These are phyloP conservation scores for Anarsia innoxiella DNA, from an alignment of 2,888 invertebrate species.

Conservation along the genomic window DNA sequence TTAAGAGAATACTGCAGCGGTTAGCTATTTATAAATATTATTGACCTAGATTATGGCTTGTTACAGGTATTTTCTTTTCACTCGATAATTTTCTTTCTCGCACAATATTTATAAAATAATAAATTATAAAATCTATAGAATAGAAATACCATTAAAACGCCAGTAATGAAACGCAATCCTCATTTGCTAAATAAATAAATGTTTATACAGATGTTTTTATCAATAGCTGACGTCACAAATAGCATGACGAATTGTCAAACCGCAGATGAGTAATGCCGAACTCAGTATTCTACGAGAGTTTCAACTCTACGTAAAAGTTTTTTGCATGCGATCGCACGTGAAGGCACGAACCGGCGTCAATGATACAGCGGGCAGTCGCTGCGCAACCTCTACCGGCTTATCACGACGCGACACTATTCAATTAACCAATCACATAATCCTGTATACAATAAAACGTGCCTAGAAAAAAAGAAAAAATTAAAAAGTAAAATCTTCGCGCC, in stretches of 20 bases:
- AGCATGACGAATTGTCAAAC: slow-evolving; percentile 16
- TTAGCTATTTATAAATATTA: too few species aligned
- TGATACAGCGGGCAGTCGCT: slow-evolving; percentile 60
- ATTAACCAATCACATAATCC: slow-evolving; percentile 49
- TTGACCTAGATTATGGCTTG: too few species aligned
- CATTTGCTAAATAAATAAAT: too few species aligned
- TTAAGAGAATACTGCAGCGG: too few species aligned
- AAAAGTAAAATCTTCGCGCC: slow-evolving; percentile 9
- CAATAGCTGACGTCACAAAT: too few species aligned
- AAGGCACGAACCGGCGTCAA: slow-evolving; percentile 54
- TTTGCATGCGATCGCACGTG: slow-evolving; percentile 68
- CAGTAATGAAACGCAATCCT: too few species aligned
- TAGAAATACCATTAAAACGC: too few species aligned
- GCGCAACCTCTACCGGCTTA: slow-evolving; percentile 61
- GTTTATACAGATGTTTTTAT: too few species aligned
- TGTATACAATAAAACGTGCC: slow-evolving; percentile 6
- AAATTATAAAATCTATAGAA: too few species aligned
- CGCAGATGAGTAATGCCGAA: slow-evolving; percentile 22
- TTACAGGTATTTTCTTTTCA: too few species aligned
- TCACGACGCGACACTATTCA: slow-evolving; percentile 53
- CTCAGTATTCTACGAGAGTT: slow-evolving; percentile 44
- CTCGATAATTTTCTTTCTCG: too few species aligned
- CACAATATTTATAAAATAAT: too few species aligned
- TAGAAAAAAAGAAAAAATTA: slow-evolving; percentile 2
- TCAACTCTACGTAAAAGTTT: slow-evolving; percentile 53